Conservation (phyloP, 1,140 invertebrate species). For the Drosophila pseudoananassae region DNA sequence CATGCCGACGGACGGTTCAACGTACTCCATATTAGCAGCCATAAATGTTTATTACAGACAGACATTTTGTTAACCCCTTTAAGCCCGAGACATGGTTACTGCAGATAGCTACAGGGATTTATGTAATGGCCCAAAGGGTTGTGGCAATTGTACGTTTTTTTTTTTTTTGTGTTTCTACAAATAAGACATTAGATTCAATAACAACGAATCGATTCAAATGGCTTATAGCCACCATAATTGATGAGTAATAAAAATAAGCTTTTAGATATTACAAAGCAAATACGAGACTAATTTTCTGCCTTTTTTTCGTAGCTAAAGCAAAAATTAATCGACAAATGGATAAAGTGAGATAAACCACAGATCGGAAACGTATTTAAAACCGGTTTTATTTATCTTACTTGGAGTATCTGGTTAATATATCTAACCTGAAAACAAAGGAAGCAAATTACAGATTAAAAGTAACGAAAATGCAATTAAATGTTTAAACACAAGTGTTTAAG, state of each 20-base stretch:
- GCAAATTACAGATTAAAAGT: constrained; percentile 37
- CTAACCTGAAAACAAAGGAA: constrained; percentile 24
- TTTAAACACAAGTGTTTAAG: constrained; percentile 2
- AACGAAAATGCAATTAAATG: constrained; percentile 44
- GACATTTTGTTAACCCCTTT: constrained; percentile 46
- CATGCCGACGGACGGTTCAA: constrained; percentile 31
- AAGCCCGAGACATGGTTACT: constrained; percentile 23
- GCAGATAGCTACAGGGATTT: constrained; percentile 32
- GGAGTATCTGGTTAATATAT: neutral
- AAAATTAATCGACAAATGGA: constrained; percentile 26
- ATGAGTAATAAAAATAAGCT: constrained; percentile 50
- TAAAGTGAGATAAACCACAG: constrained; percentile 6
- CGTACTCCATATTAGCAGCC: constrained; percentile 44
- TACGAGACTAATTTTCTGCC: constrained; percentile 14
- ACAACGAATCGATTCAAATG: constrained; percentile 19
- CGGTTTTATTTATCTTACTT: constrained; percentile 42
- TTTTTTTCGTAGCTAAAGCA: constrained; percentile 1
- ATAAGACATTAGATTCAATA: constrained; percentile 51
- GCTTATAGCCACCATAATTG: constrained; percentile 30
- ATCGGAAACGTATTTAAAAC: constrained; percentile 61
- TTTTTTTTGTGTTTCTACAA: neutral
- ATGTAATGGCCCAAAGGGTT: constrained; percentile 11
- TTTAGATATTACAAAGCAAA: constrained; percentile 15
- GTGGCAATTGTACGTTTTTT: neutral
- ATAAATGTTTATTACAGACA: constrained; percentile 50